These are phyloP conservation scores for Philereme transversata DNA, from an alignment of 2,888 invertebrate genomes.

Conservation along the genomic window DNA sequence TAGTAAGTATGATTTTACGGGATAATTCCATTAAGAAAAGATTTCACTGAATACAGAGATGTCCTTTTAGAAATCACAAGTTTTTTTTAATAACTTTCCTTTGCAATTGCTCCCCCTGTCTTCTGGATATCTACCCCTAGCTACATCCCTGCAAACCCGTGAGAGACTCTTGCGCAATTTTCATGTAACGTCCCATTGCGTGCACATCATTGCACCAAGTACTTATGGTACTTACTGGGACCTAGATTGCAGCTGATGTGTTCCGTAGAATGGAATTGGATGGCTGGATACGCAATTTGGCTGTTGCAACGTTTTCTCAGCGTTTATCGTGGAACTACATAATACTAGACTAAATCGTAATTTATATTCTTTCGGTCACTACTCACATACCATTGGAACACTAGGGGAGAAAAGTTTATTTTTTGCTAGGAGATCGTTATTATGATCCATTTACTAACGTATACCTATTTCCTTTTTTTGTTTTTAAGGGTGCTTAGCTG, in stretches of 20 bases:
- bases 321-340: conserved; percentile 2
- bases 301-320: conserved; percentile 10
- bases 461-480: no score
- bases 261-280: conserved; percentile 22
- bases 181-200: conserved; percentile 29
- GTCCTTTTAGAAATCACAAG: no score
- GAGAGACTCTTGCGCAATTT: conserved; percentile 30
- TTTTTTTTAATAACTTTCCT: no score
- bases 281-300: conserved; percentile 25
- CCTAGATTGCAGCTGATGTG: conserved; percentile 29
- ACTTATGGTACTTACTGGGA: conserved; percentile 12
- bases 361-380: background rate
- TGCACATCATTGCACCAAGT: conserved; percentile 33
- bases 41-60: no score
- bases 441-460: no score
- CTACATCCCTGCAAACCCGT: conserved; percentile 16
- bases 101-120: no score
- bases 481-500: no score
- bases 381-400: no score
- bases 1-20: no score
- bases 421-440: no score
- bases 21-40: no score
- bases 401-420: no score
- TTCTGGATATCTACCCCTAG: background rate
- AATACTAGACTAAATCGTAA: background rate